Conservation (phyloP, 2,888 invertebrate species). For the Portevinia maculata region DNA sequence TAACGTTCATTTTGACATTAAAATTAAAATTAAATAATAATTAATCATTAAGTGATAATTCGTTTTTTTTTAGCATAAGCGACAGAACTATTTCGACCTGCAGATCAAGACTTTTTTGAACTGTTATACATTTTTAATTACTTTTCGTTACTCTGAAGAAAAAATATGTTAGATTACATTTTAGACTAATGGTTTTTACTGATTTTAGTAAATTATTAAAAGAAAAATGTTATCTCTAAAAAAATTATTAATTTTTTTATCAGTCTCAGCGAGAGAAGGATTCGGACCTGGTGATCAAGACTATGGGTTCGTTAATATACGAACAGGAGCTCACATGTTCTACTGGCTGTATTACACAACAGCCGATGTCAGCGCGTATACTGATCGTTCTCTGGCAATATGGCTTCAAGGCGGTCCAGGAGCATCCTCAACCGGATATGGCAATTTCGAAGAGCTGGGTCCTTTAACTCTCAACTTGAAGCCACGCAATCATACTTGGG, state of each 20-base stretch:
- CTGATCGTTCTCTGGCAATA: conserved; percentile 89
- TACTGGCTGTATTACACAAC: conserved; percentile 94
- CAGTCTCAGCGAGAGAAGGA: conserved; percentile 77
- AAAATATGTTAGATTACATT: too few species aligned
- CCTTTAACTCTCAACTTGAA: conserved; percentile 87
- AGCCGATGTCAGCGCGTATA: conserved; percentile 85
- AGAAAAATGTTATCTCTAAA: too few species aligned
- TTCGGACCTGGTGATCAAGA: conserved; percentile 88
- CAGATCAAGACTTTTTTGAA: too few species aligned
- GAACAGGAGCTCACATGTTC: conserved; percentile 91
- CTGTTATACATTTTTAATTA: too few species aligned
- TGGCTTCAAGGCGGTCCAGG: conserved; percentile 96
- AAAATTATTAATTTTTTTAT: conserved; percentile 8
- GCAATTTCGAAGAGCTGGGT: conserved; percentile 94
- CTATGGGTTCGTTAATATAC: conserved; percentile 89
- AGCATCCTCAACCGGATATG: conserved; percentile 90
- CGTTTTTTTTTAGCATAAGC: too few species aligned
- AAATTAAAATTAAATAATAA: too few species aligned
- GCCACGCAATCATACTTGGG: conserved; percentile 91
- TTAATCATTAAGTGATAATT: too few species aligned
- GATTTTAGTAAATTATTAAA: too few species aligned
- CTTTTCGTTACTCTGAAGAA: too few species aligned
- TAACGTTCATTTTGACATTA: too few species aligned
- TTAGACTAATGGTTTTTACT: too few species aligned
- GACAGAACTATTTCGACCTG: too few species aligned